phyloP scores from a whole-genome alignment of 2,888 invertebrate genomes.

The Lutraria lutraria region DNA sequence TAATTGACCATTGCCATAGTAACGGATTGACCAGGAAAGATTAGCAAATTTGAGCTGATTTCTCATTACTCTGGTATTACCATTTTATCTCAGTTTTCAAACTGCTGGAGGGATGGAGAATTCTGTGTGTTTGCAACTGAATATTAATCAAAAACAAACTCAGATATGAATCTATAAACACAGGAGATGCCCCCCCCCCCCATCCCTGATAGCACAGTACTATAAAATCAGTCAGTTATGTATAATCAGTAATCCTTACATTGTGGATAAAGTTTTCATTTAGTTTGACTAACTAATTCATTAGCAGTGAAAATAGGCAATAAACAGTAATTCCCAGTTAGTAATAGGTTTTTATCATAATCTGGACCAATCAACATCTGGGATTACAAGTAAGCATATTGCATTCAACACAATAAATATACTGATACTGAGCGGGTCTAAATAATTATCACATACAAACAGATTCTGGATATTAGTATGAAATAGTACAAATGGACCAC shows the following conservation, averaged over 20 bases:
- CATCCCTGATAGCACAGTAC: too few species aligned
- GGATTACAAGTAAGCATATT: not conserved
- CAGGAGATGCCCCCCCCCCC: too few species aligned
- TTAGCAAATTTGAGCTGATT: constrained; percentile 66
- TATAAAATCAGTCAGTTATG: too few species aligned
- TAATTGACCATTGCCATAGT: constrained; percentile 72
- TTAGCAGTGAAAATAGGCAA: too few species aligned
- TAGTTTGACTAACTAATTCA: too few species aligned
- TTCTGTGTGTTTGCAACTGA: constrained; percentile 1
- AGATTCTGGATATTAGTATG: not conserved
- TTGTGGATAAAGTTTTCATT: too few species aligned
- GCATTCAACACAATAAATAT: not conserved
- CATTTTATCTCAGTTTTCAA: constrained; percentile 50
- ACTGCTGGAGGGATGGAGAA: constrained; percentile 1
- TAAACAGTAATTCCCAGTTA: too few species aligned
- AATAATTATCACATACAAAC: not conserved
- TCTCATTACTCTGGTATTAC: constrained; percentile 64
- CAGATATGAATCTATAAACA: not conserved
- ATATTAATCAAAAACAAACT: constrained; percentile 20
- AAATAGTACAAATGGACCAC: not conserved
- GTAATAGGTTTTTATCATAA: not conserved
- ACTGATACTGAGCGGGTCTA: not conserved
- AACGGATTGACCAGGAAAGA: constrained; percentile 70
- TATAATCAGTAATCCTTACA: too few species aligned
- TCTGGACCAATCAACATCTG: not conserved